Base-by-base conservation (phyloP, 2,113 vertebrate genomes). In the Podocnemis expansa region DNA sequence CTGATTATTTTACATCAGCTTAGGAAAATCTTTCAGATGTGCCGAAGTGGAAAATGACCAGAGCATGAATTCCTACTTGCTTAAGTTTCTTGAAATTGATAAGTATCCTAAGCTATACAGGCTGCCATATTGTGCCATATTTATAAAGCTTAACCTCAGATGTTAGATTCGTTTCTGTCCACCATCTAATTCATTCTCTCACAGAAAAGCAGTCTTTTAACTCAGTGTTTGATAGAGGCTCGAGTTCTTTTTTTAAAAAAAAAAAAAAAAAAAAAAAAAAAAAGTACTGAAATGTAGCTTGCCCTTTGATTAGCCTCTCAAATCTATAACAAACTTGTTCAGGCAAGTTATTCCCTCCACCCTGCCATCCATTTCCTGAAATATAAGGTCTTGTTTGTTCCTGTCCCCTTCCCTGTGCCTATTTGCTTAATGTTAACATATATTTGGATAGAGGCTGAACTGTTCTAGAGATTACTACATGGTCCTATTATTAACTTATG, bases 251-350 rank as follows among this genome's bases (percentile, higher is more conserved):
- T 10, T 70, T 10, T 7, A 12, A 60, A 29, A 60, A 60, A 58
- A 5, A 60, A 60, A 34, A 58, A 58, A 60, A 29, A 11, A 11
- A 56, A 24, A 25, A 16, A 0, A 73, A 56, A 94, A 79, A 70
- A 91, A 93, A 58, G 82, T 25, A 87, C 92, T 0, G 5, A 70
- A 38, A 70, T 76, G 13, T 25, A 43, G 41, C 24, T 43, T 75
- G 27, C 24, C 24, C 11, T 12, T 75, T 67, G 41, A 84, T 88
- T 94, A 89, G 78, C 55, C 91, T 90, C 41, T 75, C 24, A 43
- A 27, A 27, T 78, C 94, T 93, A 85, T 88, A 94, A 91, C 63
- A 90, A 80, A 82, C 96, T 13, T 93, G 96, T 88, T 45, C 58
- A 87, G 93, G 31, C 94, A 93, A 38, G 93, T 91, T 54, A 76